Conservation (phyloP, 2,888 invertebrate species). For the Idaea biselata region DNA sequence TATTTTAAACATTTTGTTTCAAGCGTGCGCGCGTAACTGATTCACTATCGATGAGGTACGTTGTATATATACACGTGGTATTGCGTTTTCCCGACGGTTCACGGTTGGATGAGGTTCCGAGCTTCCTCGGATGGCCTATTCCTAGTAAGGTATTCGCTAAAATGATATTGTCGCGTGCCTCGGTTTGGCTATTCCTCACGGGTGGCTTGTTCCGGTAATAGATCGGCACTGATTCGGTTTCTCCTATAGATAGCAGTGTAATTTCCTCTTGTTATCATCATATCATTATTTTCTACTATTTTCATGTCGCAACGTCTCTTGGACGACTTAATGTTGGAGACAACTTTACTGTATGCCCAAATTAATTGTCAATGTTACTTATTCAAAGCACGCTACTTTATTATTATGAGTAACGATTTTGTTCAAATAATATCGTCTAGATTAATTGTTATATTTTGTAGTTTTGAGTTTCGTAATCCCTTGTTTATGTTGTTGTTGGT, state of each 20-base stretch:
- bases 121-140: constrained; percentile 56
- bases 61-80: constrained; percentile 77
- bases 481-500: no score
- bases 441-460: no score
- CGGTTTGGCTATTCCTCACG: constrained; percentile 36
- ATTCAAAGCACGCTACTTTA: neutral
- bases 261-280: constrained; percentile 55
- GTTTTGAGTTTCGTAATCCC: no score
- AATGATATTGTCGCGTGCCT: constrained; percentile 52
- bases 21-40: constrained; percentile 77
- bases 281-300: constrained; percentile 48
- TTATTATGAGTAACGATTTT: no score
- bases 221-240: constrained; percentile 42
- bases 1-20: constrained; percentile 65
- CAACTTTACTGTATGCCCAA: neutral
- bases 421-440: no score
- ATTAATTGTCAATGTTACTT: neutral
- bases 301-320: constrained; percentile 42
- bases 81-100: constrained; percentile 72
- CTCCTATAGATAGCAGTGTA: constrained; percentile 48
- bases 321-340: constrained; percentile 26
- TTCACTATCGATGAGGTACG: constrained; percentile 62
- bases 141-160: constrained; percentile 59
- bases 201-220: constrained; percentile 67
- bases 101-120: constrained; percentile 62